A percentile compares a stretch with the other conserved stretches of the same genome.
Evolutionary conservation across 2,113 vertebrate genomes (phyloP).

Genomic region (Scatophagus argus): DNA sequence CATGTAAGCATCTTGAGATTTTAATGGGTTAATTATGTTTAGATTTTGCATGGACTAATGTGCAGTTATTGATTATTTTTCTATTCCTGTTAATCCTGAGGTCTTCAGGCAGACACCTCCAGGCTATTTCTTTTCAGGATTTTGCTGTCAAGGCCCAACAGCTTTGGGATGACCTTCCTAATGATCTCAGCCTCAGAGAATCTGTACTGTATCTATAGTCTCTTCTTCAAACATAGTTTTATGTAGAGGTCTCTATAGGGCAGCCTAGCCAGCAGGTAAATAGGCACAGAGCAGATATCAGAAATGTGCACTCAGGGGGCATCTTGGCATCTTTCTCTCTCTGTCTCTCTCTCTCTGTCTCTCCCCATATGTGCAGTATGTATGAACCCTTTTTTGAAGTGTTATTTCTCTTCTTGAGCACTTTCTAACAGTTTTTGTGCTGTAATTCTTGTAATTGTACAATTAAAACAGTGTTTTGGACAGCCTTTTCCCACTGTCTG

Average conservation of each 20-base stretch:
- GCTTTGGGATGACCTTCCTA: constrained; percentile 15
- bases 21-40: not conserved
- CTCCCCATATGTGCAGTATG: too few relatives aligned
- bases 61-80: not conserved
- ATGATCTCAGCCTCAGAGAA: not conserved
- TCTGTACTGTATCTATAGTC: constrained; percentile 1
- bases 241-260: constrained; percentile 1
- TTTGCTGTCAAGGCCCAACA: not conserved
- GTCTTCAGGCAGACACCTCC: not conserved
- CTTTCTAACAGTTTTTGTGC: not conserved
- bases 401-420: not conserved
- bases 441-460: too few relatives aligned
- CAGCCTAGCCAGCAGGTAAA: not conserved
- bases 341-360: too few relatives aligned
- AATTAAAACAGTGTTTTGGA: too few relatives aligned
- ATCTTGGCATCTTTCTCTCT: too few relatives aligned
- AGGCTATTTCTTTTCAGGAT: constrained; percentile 1
- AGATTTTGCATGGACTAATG: not conserved
- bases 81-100: not conserved
- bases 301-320: not conserved
- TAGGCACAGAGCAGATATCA: not conserved
- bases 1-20: not conserved
- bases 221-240: not conserved
- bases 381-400: too few relatives aligned
- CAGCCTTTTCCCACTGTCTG: not conserved